Base-by-base conservation (phyloP, 2,888 invertebrate genomes). In the Eulithis prunata region DNA sequence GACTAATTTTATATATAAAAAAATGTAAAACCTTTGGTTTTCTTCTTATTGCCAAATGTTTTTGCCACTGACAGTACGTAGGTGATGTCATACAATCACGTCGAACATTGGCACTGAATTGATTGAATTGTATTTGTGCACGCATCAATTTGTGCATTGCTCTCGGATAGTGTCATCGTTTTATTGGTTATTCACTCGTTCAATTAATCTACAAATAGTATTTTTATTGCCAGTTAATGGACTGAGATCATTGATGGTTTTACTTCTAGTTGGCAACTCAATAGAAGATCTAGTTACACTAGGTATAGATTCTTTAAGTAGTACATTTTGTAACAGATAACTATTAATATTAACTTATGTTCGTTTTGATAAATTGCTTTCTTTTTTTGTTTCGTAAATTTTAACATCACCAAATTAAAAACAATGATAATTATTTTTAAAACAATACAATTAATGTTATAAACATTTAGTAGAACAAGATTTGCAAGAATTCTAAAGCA, bases 101-200 rank as follows among this genome's bases (percentile, higher is more conserved):
- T 68, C 71, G 69, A 71, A 70, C 64, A 80, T 77, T 75, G 78
- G 71, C 75, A 76, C 71, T 75, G 78, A 85, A 85, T 83, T 82
- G 86, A 85, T 85, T 78, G 80, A 78, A 80, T 78, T 71, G 75
- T 81, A 78, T 78, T 73, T 66, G 57, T 80, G 80, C 79, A 81
- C 79, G 74, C 78, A 84, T 84, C 85, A 86, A 85, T 85, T 83
- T 79, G 79, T 83, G 85, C 82, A 86, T 83, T 81, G 78, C 79
- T 79, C 71, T 63, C 64, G 52, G 64, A 75, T 81, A 75, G 79
- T 80, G 81, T 85, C 86, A 85, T 79, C 81, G 76, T 73, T 81
- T 77, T 68, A 86, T 85, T 83, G 79, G 65, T 73, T 74, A 73
- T 55, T 70, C 67, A 57, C 64, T 63, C 67, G 64, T 65, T 79